phyloP scores from a whole-genome alignment of 1,140 invertebrate species.

The Acromyrmex heyeri region DNA sequence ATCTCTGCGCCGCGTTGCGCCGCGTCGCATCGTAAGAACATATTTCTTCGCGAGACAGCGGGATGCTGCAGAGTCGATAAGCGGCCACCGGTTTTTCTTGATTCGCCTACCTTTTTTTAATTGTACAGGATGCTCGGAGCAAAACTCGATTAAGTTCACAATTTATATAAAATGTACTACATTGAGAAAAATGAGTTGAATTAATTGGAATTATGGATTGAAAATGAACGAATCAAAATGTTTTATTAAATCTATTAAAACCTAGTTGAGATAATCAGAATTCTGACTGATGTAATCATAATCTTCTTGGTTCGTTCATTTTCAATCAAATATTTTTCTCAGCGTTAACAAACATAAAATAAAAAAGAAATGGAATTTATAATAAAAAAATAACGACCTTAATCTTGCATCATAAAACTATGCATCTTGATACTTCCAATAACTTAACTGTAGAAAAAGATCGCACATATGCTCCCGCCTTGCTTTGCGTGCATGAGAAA shows the following conservation, averaged over 20 bases:
- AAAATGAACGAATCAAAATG: no score
- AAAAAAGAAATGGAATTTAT: not conserved
- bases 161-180: not conserved
- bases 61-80: constrained; percentile 53
- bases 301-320: no score
- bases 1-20: constrained; percentile 15
- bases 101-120: constrained; percentile 2
- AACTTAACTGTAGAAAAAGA: not conserved
- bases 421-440: not conserved
- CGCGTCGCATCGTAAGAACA: constrained; percentile 35
- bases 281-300: no score
- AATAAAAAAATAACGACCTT: not conserved
- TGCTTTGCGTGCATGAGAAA: not conserved
- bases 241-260: no score
- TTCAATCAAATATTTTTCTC: no score
- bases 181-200: no score
- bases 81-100: constrained; percentile 27
- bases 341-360: no score
- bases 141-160: constrained; percentile 4
- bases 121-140: not conserved
- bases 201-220: no score
- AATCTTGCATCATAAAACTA: not conserved
- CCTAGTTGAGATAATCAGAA: no score
- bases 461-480: not conserved
- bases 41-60: constrained; percentile 41